phyloP scores from a whole-genome alignment of 23 tunicate genomes.

The Styela clava region DNA sequence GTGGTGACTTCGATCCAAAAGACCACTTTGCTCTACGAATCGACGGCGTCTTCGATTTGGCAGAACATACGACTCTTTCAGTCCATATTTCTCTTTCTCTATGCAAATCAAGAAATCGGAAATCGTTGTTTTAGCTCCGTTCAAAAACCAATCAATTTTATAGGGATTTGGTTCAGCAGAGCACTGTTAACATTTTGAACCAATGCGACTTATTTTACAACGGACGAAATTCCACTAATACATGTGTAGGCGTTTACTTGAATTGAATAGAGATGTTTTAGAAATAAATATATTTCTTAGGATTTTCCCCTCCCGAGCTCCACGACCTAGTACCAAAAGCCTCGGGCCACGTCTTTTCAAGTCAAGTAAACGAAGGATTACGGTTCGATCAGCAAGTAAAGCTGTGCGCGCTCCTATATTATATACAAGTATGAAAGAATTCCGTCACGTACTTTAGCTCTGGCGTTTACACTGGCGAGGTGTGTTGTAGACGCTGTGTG shows the following conservation, averaged over 20 bases:
- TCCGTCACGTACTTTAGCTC: background rate
- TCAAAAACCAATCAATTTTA: too few relatives aligned
- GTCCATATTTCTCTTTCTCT: background rate
- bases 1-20: background rate
- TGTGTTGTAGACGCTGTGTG: background rate
- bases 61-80: background rate
- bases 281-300: too few relatives aligned
- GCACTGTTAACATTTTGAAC: too few relatives aligned
- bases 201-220: too few relatives aligned
- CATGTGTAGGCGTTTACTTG: too few relatives aligned
- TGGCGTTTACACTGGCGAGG: background rate
- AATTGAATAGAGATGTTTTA: too few relatives aligned
- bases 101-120: background rate
- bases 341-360: background rate
- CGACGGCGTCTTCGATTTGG: background rate
- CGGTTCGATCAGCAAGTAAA: background rate
- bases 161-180: too few relatives aligned
- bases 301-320: background rate
- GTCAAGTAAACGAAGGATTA: background rate
- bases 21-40: background rate
- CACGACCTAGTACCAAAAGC: background rate
- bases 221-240: too few relatives aligned
- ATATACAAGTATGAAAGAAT: background rate
- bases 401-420: background rate
- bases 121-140: too few relatives aligned